Evolutionary conservation across 2,113 vertebrate species (phyloP).

Genomic region (Scophthalmus maximus): DNA sequence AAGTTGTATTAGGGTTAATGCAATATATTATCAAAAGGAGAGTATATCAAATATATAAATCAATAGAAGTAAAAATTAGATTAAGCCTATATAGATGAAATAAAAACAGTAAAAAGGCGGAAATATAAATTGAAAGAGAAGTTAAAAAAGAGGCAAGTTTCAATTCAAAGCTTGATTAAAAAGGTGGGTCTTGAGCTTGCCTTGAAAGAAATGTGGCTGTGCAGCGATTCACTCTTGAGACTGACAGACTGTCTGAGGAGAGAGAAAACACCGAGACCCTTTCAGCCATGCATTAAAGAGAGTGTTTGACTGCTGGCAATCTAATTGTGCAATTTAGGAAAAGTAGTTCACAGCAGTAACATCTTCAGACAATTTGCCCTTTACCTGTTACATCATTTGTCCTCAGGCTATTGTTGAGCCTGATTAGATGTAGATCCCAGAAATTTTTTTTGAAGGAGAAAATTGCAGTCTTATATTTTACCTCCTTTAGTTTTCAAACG

Average conservation of each 20-base stretch:
- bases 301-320: background rate
- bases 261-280: too few relatives aligned
- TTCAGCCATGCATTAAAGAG: too few relatives aligned
- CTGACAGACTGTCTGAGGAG: background rate
- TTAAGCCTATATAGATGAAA: too few relatives aligned
- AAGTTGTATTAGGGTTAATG: too few relatives aligned
- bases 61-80: too few relatives aligned
- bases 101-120: too few relatives aligned
- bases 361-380: background rate
- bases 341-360: constrained; percentile 1
- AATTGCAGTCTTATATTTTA: background rate
- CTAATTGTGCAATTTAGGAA: constrained; percentile 20
- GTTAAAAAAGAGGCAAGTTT: too few relatives aligned
- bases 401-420: constrained; percentile 3
- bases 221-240: background rate
- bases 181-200: too few relatives aligned
- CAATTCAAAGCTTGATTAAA: too few relatives aligned
- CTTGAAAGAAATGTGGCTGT: background rate
- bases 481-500: background rate
- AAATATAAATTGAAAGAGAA: too few relatives aligned
- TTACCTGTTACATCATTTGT: background rate
- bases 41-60: too few relatives aligned
- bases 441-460: constrained; percentile 1
- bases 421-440: background rate
- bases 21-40: too few relatives aligned